Evolutionary conservation across 1,140 invertebrate species (phyloP).

Genomic region (Hetaerina americana): DNA sequence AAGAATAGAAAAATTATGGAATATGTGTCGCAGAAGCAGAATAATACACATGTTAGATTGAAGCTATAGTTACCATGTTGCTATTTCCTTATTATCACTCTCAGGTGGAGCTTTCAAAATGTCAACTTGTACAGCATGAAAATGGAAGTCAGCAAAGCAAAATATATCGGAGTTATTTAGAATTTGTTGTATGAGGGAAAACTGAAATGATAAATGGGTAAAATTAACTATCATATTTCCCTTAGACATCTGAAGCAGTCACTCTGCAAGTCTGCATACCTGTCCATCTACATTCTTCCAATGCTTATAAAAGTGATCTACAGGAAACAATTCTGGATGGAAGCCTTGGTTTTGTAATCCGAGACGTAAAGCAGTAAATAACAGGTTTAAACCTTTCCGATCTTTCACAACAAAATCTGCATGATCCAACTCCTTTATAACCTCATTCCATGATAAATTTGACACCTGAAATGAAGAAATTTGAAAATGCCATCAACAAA

Average conservation of each 20-base stretch:
- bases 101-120: constrained; percentile 86
- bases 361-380: constrained; percentile 65
- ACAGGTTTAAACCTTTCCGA: constrained; percentile 62
- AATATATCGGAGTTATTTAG: constrained; percentile 87
- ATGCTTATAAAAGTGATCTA: constrained; percentile 74
- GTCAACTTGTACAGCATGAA: constrained; percentile 71
- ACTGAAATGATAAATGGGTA: constrained; percentile 30
- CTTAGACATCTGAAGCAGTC: background rate
- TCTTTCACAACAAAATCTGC: constrained; percentile 78
- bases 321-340: constrained; percentile 63
- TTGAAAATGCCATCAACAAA: no score
- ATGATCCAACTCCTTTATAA: constrained; percentile 81
- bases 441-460: constrained; percentile 82
- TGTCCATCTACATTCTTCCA: constrained; percentile 89
- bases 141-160: constrained; percentile 83
- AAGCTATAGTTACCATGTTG: constrained; percentile 50
- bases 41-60: background rate
- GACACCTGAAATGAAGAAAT: constrained; percentile 41
- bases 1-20: constrained; percentile 4
- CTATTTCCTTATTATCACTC: constrained; percentile 80
- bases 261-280: constrained; percentile 18
- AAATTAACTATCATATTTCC: constrained; percentile 6
- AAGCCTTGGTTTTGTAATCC: constrained; percentile 63
- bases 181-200: constrained; percentile 74
- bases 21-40: no score